Percentiles rank a stretch among this genome's conserved stretches.
These are phyloP conservation scores for Pseudomyrmex cubaensis DNA, from an alignment of 1,140 invertebrate genomes.

Conservation along the genomic window DNA sequence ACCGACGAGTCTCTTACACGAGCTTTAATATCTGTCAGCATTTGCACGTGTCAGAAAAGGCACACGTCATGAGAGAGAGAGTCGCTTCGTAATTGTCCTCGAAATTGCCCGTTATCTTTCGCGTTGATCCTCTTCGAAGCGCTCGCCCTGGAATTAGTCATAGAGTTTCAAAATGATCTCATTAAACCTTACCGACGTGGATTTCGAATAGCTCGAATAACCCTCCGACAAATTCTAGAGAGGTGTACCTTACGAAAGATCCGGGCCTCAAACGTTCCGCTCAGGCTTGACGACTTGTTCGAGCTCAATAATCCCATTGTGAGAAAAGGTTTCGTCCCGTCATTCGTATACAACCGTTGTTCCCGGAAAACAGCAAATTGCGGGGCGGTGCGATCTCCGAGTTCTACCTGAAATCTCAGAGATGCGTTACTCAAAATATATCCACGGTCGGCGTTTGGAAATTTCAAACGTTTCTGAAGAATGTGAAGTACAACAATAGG, in stretches of 20 bases:
- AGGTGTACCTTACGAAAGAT: background rate
- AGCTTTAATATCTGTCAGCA: background rate
- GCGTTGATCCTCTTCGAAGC: no score
- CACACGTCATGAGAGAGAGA: background rate
- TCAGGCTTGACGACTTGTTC: conserved; percentile 6
- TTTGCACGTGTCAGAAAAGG: background rate
- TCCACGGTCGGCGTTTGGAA: background rate
- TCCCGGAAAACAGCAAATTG: conserved; percentile 34
- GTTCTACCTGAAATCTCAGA: background rate
- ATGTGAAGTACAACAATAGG: no score
- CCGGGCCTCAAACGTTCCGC: conserved; percentile 8
- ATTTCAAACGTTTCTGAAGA: no score
- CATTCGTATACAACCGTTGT: conserved; percentile 19
- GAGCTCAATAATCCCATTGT: conserved; percentile 9
- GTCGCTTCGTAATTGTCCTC: background rate
- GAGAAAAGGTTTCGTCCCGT: conserved; percentile 15
- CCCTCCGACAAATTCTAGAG: conserved; percentile 14
- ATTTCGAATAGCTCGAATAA: no score
- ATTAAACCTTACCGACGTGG: no score
- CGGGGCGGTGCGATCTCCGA: conserved; percentile 8
- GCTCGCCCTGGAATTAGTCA: no score
- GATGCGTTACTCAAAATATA: background rate
- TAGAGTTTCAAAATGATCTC: no score
- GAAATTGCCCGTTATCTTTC: no score
- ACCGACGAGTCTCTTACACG: conserved; percentile 6